phyloP scores from a whole-genome alignment of 2,113 vertebrate species.

The Lethenteron reissneri region DNA sequence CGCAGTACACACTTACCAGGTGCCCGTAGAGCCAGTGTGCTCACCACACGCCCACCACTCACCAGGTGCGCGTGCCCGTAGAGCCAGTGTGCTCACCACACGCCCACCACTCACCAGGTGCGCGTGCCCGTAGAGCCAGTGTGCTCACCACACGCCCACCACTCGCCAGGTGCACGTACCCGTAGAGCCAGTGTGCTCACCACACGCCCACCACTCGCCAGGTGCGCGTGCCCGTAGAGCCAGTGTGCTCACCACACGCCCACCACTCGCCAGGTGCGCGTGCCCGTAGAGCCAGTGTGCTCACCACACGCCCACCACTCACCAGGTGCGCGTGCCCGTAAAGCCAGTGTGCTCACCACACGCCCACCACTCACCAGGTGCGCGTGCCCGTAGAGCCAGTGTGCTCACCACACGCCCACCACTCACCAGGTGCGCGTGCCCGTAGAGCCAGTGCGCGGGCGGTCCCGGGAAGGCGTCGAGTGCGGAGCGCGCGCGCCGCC shows the following conservation, averaged over 20 bases:
- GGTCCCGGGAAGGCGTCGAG: conserved; percentile 32
- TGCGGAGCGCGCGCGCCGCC: conserved; percentile 10
- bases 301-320: conserved; percentile 8
- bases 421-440: conserved; percentile 32
- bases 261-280: conserved; percentile 24
- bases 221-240: conserved; percentile 30
- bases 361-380: conserved; percentile 22
- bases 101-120: conserved; percentile 22
- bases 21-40: too few species aligned
- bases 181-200: conserved; percentile 16
- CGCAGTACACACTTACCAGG: too few species aligned
- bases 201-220: conserved; percentile 21
- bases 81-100: conserved; percentile 11
- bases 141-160: conserved; percentile 8
- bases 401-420: too few species aligned
- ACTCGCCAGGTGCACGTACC: conserved; percentile 32
- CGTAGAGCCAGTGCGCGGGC: conserved; percentile 36
- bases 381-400: conserved; percentile 26
- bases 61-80: conserved; percentile 35
- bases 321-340: conserved; percentile 35
- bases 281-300: conserved; percentile 24
- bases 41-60: conserved; percentile 7
- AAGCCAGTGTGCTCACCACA: conserved; percentile 27
- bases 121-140: conserved; percentile 40
- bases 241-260: conserved; percentile 20